phyloP scores from a whole-genome alignment of 2,888 invertebrate genomes.

The Maniola hyperantus region DNA sequence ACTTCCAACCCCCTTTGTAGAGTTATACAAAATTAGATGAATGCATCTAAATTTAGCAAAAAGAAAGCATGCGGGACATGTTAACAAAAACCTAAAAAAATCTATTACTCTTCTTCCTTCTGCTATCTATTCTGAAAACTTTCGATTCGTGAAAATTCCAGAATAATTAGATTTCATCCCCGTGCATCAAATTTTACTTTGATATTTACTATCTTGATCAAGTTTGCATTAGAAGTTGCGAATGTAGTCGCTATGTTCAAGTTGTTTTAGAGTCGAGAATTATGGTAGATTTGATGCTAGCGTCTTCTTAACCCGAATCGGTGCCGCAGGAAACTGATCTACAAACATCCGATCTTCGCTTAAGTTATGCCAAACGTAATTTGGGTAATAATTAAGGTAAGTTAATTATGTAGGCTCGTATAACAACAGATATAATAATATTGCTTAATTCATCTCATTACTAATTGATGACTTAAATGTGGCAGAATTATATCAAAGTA shows the following conservation, averaged over 20 bases:
- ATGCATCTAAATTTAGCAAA: slow-evolving; percentile 61
- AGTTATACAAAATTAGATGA: slow-evolving; percentile 52
- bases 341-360: slow-evolving; percentile 37
- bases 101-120: slow-evolving; percentile 48
- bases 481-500: slow-evolving; percentile 23
- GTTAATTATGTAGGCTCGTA: slow-evolving; percentile 34
- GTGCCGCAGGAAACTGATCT: slow-evolving; percentile 61
- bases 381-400: slow-evolving; percentile 32
- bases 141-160: slow-evolving; percentile 81
- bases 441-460: slow-evolving; percentile 36
- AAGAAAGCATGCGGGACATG: slow-evolving; percentile 68
- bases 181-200: slow-evolving; percentile 74
- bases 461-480: slow-evolving; percentile 25
- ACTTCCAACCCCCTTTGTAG: slow-evolving; percentile 43
- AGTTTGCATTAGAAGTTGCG: slow-evolving; percentile 79
- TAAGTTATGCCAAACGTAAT: slow-evolving; percentile 23
- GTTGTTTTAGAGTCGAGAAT: slow-evolving; percentile 74
- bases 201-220: slow-evolving; percentile 75
- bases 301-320: slow-evolving; percentile 71
- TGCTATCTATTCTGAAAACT: slow-evolving; percentile 58
- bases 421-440: slow-evolving; percentile 18
- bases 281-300: slow-evolving; percentile 79
- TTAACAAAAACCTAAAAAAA: slow-evolving; percentile 53
- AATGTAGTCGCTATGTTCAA: slow-evolving; percentile 78
- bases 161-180: slow-evolving; percentile 72